Evolutionary conservation across 2,113 vertebrate species (phyloP).

Genomic region (Sminthopsis crassicaudata): DNA sequence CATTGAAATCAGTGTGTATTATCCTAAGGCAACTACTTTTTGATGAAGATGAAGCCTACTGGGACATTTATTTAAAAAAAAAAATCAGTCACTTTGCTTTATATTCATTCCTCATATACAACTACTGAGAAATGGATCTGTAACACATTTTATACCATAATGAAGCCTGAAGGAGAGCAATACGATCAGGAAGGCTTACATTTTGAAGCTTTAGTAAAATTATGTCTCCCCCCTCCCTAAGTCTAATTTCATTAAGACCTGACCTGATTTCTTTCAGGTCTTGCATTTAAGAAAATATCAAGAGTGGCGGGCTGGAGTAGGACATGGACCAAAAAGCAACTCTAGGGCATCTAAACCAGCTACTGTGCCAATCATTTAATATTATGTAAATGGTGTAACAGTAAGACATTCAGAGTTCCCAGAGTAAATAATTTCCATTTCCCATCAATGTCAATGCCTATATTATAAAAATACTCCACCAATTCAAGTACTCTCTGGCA

Average conservation of each 20-base stretch:
- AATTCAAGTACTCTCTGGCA: neutral
- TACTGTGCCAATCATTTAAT: neutral
- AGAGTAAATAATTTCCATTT: slow-evolving; percentile 39
- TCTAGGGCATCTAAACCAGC: neutral
- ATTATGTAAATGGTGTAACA: slow-evolving; percentile 17
- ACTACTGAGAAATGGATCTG: neutral
- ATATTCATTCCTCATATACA: neutral
- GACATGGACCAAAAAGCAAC: neutral
- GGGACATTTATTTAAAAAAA: neutral
- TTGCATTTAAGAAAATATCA: neutral
- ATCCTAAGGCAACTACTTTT: neutral
- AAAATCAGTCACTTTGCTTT: neutral
- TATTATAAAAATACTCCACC: slow-evolving; percentile 5
- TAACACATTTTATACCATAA: neutral
- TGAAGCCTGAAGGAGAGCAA: slow-evolving; percentile 25
- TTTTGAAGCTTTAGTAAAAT: slow-evolving; percentile 36
- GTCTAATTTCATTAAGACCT: neutral
- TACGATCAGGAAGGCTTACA: slow-evolving; percentile 4
- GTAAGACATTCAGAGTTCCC: neutral
- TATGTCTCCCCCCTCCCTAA: neutral
- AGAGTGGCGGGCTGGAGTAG: slow-evolving; percentile 1
- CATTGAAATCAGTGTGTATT: neutral
- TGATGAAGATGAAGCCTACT: neutral
- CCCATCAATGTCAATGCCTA: slow-evolving; percentile 20
- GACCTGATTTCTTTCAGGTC: slow-evolving; percentile 30